Evolutionary conservation across 2,888 invertebrate species (phyloP).

Genomic region (Cremastinae sp.): DNA sequence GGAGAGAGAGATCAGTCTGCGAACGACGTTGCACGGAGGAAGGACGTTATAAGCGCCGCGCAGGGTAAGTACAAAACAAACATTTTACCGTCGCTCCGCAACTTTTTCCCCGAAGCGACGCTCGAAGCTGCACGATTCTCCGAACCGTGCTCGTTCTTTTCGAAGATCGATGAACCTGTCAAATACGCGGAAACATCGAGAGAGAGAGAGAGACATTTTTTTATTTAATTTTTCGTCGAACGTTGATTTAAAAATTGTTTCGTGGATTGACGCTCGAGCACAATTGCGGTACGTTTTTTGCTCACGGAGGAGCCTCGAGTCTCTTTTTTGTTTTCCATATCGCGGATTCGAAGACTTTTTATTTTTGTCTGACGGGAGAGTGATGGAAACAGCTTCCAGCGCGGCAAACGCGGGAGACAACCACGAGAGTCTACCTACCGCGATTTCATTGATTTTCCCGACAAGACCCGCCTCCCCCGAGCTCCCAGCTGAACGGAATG

Average conservation of each 20-base stretch:
- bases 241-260: no score
- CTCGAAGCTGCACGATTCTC: no score
- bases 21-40: conserved; percentile 16
- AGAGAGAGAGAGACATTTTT: no score
- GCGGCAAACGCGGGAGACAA: conserved; percentile 34
- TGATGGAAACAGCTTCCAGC: conserved; percentile 29
- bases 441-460: conserved; percentile 69
- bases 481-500: conserved; percentile 8
- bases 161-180: no score
- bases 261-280: no score
- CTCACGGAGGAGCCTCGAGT: no score
- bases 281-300: no score
- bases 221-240: no score
- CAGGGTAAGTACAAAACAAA: conserved; percentile 30
- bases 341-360: background rate
- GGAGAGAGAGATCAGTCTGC: conserved; percentile 18
- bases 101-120: background rate
- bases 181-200: no score
- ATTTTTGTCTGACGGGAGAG: background rate
- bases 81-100: conserved; percentile 2
- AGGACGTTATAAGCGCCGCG: conserved; percentile 26
- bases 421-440: conserved; percentile 54
- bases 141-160: no score
- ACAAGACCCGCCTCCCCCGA: conserved; percentile 61
- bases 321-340: background rate